Base-by-base conservation (phyloP, 1,140 invertebrate genomes). In the Zophobas atratus region DNA sequence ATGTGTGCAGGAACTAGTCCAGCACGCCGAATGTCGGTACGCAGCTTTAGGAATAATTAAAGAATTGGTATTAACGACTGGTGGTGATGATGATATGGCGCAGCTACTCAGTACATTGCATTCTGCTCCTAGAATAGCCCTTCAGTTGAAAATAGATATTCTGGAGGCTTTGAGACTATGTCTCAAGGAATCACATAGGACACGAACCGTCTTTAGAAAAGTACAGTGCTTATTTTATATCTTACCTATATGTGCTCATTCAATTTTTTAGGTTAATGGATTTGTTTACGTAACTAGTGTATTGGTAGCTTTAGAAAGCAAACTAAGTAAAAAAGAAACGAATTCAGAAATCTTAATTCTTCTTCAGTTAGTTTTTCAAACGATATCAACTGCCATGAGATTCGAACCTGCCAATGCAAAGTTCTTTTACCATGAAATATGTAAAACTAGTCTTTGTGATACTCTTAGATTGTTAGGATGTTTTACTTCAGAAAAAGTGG, bases 351-450 rank as follows among this genome's bases (percentile, higher is more conserved):
- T 88, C 55, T 85, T 96, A 48, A 90, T 91, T 43, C 85, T 97
- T 43, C 88, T 99, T 73, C 93, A 96, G 80, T 92, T 96, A 36
- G 96, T 99, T 32, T 99, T 99, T 87, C 96, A 97, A 85, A 98
- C 97, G 0, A 92, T 99, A 56, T 96, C 96, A 77, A 96, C 98
- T 1, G 97, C 98, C 1, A 99, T 99, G 98, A 90, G 98, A 82
- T 99, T 98, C 87, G 98, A 99, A 88, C 98, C 98, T 1, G 97
- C 97, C 1, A 99, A 99, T 89, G 98, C 98, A 0, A 98, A 98
- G 86, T 98, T 98, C 88, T 99, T 99, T 90, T 93, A 98, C 84
- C 93, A 96, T 75, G 98, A 99, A 91, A 95, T 98, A 73, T 97
- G 97, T 84, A 94, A 94, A 86, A 95, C 95, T 70, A 97, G 95